Evolutionary conservation across 1,140 invertebrate species (phyloP).

Genomic region (Ceratitis capitata): DNA sequence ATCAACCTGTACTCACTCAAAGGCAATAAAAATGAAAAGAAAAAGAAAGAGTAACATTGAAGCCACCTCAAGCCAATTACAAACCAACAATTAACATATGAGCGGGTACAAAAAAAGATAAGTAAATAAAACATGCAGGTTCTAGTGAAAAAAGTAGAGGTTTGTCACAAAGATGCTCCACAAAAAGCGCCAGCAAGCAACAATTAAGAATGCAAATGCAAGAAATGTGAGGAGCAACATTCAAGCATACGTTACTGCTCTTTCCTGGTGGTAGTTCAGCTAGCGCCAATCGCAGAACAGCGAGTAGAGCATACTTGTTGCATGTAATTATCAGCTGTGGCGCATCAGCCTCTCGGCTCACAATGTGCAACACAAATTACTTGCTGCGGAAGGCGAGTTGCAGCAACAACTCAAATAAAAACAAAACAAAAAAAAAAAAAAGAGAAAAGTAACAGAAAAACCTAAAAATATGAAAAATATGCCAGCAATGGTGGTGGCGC

Average conservation of each 20-base stretch:
- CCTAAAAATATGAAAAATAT: not conserved
- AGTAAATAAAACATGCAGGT: too few relatives aligned
- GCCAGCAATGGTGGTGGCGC: not conserved
- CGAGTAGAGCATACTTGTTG: not conserved
- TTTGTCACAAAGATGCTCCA: not conserved
- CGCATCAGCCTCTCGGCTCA: slow-evolving; percentile 13
- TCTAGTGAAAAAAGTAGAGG: too few relatives aligned
- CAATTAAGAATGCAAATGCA: slow-evolving; percentile 26
- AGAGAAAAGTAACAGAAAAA: not conserved
- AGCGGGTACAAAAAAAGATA: not conserved
- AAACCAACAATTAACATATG: not conserved
- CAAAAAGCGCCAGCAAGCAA: not conserved
- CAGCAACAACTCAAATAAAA: not conserved
- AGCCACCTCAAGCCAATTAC: slow-evolving; percentile 7
- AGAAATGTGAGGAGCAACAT: not conserved
- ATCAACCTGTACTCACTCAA: not conserved
- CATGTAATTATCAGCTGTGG: slow-evolving; percentile 17
- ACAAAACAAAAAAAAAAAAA: not conserved
- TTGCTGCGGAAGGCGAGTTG: not conserved
- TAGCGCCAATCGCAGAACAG: not conserved
- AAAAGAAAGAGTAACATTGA: not conserved
- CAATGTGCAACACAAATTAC: not conserved
- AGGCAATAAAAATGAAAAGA: too few relatives aligned
- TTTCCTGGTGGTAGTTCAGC: not conserved
- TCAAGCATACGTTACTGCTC: not conserved